A percentile compares a stretch with the other conserved stretches of the same genome.
These are phyloP conservation scores for Cerastis leucographa DNA, from an alignment of 2,888 invertebrate species.

Conservation along the genomic window DNA sequence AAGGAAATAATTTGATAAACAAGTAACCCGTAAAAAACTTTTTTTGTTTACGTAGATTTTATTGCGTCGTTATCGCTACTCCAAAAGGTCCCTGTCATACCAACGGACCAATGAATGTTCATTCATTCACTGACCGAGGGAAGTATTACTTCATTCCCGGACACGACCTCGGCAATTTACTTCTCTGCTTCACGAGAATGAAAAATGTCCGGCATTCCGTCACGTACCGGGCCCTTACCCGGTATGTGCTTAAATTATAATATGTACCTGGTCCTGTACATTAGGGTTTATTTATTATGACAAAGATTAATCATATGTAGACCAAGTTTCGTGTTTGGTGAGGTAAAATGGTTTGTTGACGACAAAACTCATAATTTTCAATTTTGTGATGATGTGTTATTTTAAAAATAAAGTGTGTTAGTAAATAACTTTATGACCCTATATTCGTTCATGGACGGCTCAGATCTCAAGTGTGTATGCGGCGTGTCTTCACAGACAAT, in stretches of 20 bases:
- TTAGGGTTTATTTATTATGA: conserved; percentile 15
- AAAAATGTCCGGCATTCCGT: conserved; percentile 48
- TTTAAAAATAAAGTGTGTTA: conserved; percentile 17
- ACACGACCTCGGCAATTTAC: conserved; percentile 47
- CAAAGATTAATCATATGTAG: neutral
- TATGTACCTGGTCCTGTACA: neutral
- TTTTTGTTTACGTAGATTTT: conserved; percentile 17
- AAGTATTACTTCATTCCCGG: conserved; percentile 50
- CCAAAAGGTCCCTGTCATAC: conserved; percentile 3
- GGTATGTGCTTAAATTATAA: conserved; percentile 44
- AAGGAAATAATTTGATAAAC: neutral
- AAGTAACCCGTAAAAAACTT: neutral
- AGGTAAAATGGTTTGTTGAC: conserved; percentile 5
- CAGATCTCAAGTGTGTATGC: no score
- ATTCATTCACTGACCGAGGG: conserved; percentile 10
- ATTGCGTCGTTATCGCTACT: neutral
- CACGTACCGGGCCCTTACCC: conserved; percentile 20
- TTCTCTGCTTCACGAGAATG: conserved; percentile 48
- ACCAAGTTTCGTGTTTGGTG: neutral
- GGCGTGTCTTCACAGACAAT: no score
- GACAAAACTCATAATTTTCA: conserved; percentile 15
- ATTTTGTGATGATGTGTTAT: conserved; percentile 15
- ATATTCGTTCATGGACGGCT: no score
- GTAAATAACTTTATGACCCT: neutral
- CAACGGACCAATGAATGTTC: conserved; percentile 39